These are phyloP conservation scores for Murina feae DNA, from an alignment of 2,113 vertebrate species.

Conservation along the genomic window DNA sequence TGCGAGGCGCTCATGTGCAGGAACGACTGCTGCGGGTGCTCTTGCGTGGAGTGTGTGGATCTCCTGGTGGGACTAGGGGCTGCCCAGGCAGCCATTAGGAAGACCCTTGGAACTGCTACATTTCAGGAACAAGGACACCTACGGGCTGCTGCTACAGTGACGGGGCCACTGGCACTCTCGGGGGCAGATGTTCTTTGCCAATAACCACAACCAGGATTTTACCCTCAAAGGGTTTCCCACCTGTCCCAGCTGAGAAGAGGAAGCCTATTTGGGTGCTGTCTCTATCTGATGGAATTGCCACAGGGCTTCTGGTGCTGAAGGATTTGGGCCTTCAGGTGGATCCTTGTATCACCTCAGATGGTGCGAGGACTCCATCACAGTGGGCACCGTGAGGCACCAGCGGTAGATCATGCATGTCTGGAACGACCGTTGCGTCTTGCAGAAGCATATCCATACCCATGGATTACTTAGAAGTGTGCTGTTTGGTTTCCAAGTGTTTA, in stretches of 20 bases:
- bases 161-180: conserved; percentile 92
- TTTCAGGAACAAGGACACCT: conserved; percentile 83
- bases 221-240: conserved; percentile 91
- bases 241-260: conserved; percentile 92
- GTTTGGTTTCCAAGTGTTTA: no score
- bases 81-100: conserved; percentile 93
- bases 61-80: conserved; percentile 93
- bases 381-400: conserved; percentile 95
- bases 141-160: conserved; percentile 86
- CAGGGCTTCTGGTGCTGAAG: conserved; percentile 96
- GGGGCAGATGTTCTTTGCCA: conserved; percentile 98
- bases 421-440: conserved; percentile 84
- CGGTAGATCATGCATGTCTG: conserved; percentile 98
- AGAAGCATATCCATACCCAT: conserved; percentile 59
- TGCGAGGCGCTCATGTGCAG: conserved; percentile 94
- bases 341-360: conserved; percentile 95
- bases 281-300: conserved; percentile 90
- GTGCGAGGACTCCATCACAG: conserved; percentile 97
- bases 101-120: conserved; percentile 99
- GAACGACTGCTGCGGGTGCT: conserved; percentile 98
- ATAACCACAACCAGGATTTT: conserved; percentile 98
- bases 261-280: conserved; percentile 82
- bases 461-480: no score
- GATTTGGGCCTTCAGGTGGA: conserved; percentile 96
- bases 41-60: conserved; percentile 96